Base-by-base conservation (phyloP, 1,140 invertebrate species). In the Coboldia fuscipes region DNA sequence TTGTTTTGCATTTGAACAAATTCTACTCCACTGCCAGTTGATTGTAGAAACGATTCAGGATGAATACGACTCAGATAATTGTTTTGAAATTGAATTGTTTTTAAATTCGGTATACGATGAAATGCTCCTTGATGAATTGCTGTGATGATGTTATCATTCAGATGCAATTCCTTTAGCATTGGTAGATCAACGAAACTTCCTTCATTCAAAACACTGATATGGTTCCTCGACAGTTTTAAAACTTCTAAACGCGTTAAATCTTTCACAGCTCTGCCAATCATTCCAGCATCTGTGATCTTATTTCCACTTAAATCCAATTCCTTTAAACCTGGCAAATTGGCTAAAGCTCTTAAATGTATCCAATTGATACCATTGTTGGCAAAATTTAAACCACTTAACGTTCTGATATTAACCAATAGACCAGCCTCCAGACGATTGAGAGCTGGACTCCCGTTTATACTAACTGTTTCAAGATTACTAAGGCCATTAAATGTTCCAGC, bases 151-250 rank as follows among this genome's bases (percentile, higher is more conserved):
- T 86, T 86, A 36, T 68, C 64, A 3, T 74, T 69, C 7, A 89
- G 45, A 38, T 70, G 68, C 18, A 89, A 37, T 35, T 68, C 68
- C 32, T 68, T 65, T 8, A 86, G 55, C 39, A 68, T 65, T 0
- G 73, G 66, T 32, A 84, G 57, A 51, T 86, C 79, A 1, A 81
- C 73, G 51, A 89, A 86, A 1, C 75, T 72, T 0, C 68, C 76
- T 54, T 83, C 79, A 21, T 61, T 62, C 2, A 89, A 53, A 37
- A 65, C 63, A 29, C 68, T 67, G 7, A 85, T 73, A 18, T 62
- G 54, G 45, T 86, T 86, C 24, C 63, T 47, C 45, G 76, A 74
- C 3, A 85, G 45, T 37, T 70, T 65, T 14, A 88, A 49, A 12
- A 65, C 62, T 33, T 75, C 64, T 3, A 88, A 50, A 24, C 65